Conservation (phyloP, 2,888 invertebrate genomes). For the Hylaea fasciaria region DNA sequence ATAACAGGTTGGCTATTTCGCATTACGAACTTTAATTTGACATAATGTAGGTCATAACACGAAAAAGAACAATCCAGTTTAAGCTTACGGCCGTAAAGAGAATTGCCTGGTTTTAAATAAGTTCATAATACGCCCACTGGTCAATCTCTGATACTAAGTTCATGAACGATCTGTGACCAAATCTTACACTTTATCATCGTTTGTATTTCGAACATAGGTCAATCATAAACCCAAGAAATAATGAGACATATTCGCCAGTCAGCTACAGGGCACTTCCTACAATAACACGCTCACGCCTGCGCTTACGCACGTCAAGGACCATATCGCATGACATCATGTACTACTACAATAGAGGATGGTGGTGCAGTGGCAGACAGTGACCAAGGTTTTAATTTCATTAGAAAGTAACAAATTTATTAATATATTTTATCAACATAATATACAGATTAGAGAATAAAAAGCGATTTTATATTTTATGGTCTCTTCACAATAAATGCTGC, state of each 20-base stretch:
- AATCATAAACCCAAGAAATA: constrained; percentile 22
- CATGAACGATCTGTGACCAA: background rate
- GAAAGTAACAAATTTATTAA: too few species aligned
- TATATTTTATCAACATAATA: too few species aligned
- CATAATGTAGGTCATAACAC: too few species aligned
- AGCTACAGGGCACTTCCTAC: constrained; percentile 24
- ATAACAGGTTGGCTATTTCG: too few species aligned
- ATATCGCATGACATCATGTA: constrained; percentile 68
- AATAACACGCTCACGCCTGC: constrained; percentile 34
- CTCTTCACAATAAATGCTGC: too few species aligned
- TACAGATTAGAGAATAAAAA: background rate
- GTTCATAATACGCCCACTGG: too few species aligned
- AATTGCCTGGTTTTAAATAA: too few species aligned
- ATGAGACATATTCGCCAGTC: constrained; percentile 21
- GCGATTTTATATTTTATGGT: too few species aligned
- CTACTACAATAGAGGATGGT: constrained; percentile 60
- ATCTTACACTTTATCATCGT: constrained; percentile 1
- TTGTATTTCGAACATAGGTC: constrained; percentile 7
- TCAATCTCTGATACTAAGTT: too few species aligned
- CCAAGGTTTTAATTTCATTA: background rate
- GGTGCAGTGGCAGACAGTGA: constrained; percentile 14
- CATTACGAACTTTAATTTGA: too few species aligned
- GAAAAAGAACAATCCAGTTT: too few species aligned
- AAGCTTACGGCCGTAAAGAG: too few species aligned
- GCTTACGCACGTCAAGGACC: constrained; percentile 46